Base-by-base conservation (phyloP, 2,113 vertebrate species). In the Ctenodactylus gundi region DNA sequence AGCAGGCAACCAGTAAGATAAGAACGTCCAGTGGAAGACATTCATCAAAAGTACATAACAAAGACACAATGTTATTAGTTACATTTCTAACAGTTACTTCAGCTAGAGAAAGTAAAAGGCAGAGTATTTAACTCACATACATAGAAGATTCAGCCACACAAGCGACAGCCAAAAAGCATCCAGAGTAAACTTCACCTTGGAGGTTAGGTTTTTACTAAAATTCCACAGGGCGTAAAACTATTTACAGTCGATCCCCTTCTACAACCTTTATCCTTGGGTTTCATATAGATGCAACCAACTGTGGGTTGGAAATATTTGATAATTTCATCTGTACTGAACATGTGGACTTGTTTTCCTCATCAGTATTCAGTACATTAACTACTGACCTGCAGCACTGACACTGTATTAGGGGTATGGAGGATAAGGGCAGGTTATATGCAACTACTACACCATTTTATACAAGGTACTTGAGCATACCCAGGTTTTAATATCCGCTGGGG, bases 61-160 rank as follows among this genome's bases (percentile, higher is more conserved):
- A n/a, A n/a, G n/a, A n/a, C n/a, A 93, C 14, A 80, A 34, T 82
- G 73, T 70, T 49, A 62, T 51, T 67, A 85, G 70, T 83, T 70
- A 73, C 76, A 83, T 51, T 95, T 82, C 85, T 78, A 82, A 95
- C 84, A 81, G 73, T 67, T 85, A 88, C 81, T 85, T 88, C 60
- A 85, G 49, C 84, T 85, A 58, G 27, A 39, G 46, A 93, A 91
- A 91, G 36, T 23, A 62, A 77, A 86, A 75, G 75, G 34, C 55
- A 64, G 46, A 92, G 25, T 41, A 21, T 39, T 60, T 78, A 85
- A 87, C 46, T 91, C 25, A 84, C 77, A 70, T 27, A 87, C 65
- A 72, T 81, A 10, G 36, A 31, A 55, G 46, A 21, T 9, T 23
- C 34, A 53, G n/a, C 20, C 81, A 87, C n/a, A n/a, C n/a, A n/a